Evolutionary conservation across 1,140 invertebrate species (phyloP).

Genomic region (Bombus superbus): DNA sequence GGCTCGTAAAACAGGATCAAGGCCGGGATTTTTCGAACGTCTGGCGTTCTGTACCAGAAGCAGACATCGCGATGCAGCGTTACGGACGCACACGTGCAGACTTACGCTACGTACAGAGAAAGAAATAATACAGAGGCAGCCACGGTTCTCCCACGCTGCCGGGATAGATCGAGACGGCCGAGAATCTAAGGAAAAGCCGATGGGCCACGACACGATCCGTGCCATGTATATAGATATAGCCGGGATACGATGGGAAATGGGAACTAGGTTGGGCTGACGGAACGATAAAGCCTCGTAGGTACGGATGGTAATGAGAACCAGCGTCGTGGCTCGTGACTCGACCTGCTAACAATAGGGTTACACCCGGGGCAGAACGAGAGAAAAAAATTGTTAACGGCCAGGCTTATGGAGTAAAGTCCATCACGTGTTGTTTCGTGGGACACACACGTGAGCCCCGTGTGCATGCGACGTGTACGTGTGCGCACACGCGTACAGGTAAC

Average conservation of each 20-base stretch:
- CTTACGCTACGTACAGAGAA: neutral
- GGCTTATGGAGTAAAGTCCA: constrained; percentile 43
- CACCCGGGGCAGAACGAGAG: constrained; percentile 56
- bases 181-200: constrained; percentile 60
- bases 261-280: constrained; percentile 68
- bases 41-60: too few relatives aligned
- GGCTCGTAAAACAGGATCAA: constrained; percentile 42
- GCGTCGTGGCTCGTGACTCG: constrained; percentile 70
- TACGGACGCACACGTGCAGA: neutral
- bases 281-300: constrained; percentile 65
- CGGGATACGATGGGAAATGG: constrained; percentile 70
- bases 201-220: constrained; percentile 57
- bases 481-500: neutral
- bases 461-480: constrained; percentile 11
- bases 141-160: constrained; percentile 38
- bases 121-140: too few relatives aligned
- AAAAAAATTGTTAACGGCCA: constrained; percentile 57
- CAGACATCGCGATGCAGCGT: neutral
- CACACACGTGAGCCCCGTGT: neutral
- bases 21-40: constrained; percentile 21
- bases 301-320: constrained; percentile 73
- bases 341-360: constrained; percentile 75
- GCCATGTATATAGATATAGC: constrained; percentile 58
- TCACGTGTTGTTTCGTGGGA: constrained; percentile 37
- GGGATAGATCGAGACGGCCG: constrained; percentile 29